Evolutionary conservation across 2,888 invertebrate species (phyloP).

Genomic region (Hoplodrina ambigua): DNA sequence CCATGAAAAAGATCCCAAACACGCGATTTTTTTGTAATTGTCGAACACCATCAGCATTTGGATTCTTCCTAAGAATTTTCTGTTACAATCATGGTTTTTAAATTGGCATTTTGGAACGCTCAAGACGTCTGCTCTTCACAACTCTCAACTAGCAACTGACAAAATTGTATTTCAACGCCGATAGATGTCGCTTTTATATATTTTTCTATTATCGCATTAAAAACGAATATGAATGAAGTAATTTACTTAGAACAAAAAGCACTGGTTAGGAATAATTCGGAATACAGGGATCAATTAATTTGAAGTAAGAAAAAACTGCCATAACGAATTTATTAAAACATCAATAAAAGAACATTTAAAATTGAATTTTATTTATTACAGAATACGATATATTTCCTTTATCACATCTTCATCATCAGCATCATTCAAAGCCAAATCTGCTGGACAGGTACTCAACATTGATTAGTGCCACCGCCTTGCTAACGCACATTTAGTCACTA

Average conservation of each 20-base stretch:
- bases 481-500: too few relatives aligned
- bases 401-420: not conserved
- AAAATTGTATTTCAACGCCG: slow-evolving; percentile 1
- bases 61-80: slow-evolving; percentile 55
- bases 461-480: too few relatives aligned
- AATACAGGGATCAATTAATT: slow-evolving; percentile 56
- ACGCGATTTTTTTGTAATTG: slow-evolving; percentile 84
- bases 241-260: slow-evolving; percentile 14
- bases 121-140: slow-evolving; percentile 28
- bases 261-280: slow-evolving; percentile 49
- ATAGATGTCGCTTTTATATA: not conserved
- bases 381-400: not conserved
- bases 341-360: slow-evolving; percentile 57
- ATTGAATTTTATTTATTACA: slow-evolving; percentile 25
- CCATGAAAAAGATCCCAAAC: slow-evolving; percentile 89
- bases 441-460: too few relatives aligned
- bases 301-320: slow-evolving; percentile 66
- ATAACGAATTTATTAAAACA: slow-evolving; percentile 72
- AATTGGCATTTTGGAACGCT: slow-evolving; percentile 20
- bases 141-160: slow-evolving; percentile 20
- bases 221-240: not conserved
- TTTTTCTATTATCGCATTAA: not conserved
- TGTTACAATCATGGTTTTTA: slow-evolving; percentile 36
- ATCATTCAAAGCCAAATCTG: too few relatives aligned
- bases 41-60: slow-evolving; percentile 47